Evolutionary conservation across 2,113 vertebrate genomes (phyloP), one percentile per base, ranked within the genome.

Genomic region (Ovibos moschatus): DNA sequence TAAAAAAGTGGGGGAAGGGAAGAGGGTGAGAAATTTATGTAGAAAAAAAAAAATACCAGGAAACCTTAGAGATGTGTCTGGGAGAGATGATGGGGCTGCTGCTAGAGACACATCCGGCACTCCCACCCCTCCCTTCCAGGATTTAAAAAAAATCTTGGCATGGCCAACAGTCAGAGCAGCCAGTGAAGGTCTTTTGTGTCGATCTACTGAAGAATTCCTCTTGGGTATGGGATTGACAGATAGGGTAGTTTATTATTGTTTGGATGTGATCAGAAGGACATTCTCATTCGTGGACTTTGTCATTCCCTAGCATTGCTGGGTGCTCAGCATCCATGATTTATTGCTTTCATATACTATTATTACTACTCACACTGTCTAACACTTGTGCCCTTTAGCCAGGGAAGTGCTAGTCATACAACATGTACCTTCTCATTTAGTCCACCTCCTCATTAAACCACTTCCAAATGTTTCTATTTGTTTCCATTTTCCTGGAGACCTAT

Each of bases 51-150:
- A 87, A 97, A 51, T 97, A 97, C 87, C 98, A 99, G 98, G 98
- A 99, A 99, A 93, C 96, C 97, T 97, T 98, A 98, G 97, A 98
- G 98, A 98, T 99, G 96, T 97, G 97, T 97, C 97, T 98, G 96
- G 98, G 97, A 98, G 91, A 97, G 98, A 60, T 95, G 96, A 90
- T 95, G 96, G 98, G 89, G 97, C 98, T 98, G 98, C 97, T 98
- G 93, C 97, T 98, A 97, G 92, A 98, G 95, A 97, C 79, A 96
- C 0, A 83, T 98, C 98, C 94, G 94, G 95, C 97, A 98, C 96
- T 98, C 98, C 97, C 97, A 96, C 98, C 91, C 96, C 94, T 98
- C 95, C 97, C 98, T 98, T 98, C 97, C 98, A 98, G 93, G 89
- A 79, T 71, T 93, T 86, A 81, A 89, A 86, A 85, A 78, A 88